Conservation (phyloP, 2,888 invertebrate genomes). For the Nomada fabriciana region DNA sequence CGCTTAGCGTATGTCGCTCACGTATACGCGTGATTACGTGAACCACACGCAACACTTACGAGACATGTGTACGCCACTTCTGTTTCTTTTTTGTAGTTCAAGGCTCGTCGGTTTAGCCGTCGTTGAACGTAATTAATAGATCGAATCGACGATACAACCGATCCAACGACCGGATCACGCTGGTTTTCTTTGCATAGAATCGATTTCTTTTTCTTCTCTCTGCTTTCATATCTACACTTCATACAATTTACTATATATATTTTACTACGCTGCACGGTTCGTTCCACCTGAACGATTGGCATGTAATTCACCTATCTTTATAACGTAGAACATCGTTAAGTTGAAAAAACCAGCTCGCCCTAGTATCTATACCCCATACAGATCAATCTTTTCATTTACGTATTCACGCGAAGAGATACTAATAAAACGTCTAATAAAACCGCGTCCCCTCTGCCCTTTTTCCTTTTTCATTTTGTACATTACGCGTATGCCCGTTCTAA, state of each 20-base stretch:
- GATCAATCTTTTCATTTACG: conserved; percentile 4
- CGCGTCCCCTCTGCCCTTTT: not conserved
- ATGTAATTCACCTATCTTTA: conserved; percentile 35
- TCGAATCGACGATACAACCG: conserved; percentile 22
- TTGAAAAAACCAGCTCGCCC: conserved; percentile 23
- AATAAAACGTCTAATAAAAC: not conserved
- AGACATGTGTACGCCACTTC: not conserved
- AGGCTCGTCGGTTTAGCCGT: conserved; percentile 45
- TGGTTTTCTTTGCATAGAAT: conserved; percentile 26
- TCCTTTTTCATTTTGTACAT: not conserved
- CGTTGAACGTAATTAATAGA: conserved; percentile 29
- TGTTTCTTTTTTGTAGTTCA: conserved; percentile 57
- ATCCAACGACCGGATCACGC: conserved; percentile 12
- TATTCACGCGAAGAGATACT: not conserved
- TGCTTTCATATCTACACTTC: conserved; percentile 25
- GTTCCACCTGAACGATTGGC: conserved; percentile 40
- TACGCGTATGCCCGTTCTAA: conserved; percentile 4
- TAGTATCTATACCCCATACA: not conserved
- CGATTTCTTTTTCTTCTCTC: conserved; percentile 51
- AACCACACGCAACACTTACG: conserved; percentile 54
- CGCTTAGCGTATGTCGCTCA: conserved; percentile 49
- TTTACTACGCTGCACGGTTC: conserved; percentile 40
- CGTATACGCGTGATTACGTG: conserved; percentile 60
- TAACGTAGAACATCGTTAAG: conserved; percentile 18
- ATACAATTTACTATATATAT: conserved; percentile 10